These are phyloP conservation scores for Mionectes macconnelli DNA, from an alignment of 2,113 vertebrate species.

Conservation along the genomic window DNA sequence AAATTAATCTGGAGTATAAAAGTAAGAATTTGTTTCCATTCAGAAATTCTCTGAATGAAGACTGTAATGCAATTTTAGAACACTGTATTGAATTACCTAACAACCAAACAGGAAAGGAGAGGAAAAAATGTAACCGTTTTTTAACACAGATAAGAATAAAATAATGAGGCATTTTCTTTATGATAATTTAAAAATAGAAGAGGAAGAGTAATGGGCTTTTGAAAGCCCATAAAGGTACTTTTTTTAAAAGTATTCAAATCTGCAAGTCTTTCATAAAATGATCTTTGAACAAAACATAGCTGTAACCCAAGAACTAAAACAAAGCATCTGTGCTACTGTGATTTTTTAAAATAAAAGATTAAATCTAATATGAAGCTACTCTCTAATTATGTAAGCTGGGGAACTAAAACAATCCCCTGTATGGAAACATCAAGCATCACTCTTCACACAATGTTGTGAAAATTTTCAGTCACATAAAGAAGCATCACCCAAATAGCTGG, in stretches of 20 bases:
- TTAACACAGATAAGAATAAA: neutral
- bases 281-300: slow-evolving; percentile 22
- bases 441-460: neutral
- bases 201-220: neutral
- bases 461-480: neutral
- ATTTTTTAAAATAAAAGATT: neutral
- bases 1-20: neutral
- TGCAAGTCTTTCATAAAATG: slow-evolving; percentile 63
- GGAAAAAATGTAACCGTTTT: neutral
- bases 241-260: slow-evolving; percentile 16
- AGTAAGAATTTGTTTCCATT: slow-evolving; percentile 37
- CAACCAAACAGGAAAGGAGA: neutral
- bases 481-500: neutral
- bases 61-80: slow-evolving; percentile 15
- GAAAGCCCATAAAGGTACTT: neutral
- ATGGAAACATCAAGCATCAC: neutral
- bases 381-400: neutral
- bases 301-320: neutral
- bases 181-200: neutral
- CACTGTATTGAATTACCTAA: neutral
- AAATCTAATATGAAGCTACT: neutral
- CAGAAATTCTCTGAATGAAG: slow-evolving; percentile 22
- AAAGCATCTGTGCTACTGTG: neutral
- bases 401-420: neutral
- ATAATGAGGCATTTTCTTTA: neutral